Percentiles rank a stretch among this genome's conserved stretches.
These are phyloP conservation scores for Microtus ochrogaster DNA, from an alignment of 2,113 vertebrate species.

Conservation along the genomic window DNA sequence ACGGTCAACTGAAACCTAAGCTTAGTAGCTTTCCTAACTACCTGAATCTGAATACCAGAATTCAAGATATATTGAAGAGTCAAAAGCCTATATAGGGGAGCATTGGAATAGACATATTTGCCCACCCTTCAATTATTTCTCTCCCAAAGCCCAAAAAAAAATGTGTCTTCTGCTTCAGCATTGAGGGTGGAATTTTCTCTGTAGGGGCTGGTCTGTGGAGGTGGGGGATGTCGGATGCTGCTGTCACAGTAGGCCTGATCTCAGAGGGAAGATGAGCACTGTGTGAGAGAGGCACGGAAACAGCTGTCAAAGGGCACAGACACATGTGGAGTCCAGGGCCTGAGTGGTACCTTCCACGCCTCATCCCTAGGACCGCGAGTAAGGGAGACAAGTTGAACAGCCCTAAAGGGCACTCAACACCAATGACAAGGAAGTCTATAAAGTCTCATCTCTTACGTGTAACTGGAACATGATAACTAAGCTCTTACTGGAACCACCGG, in stretches of 20 bases:
- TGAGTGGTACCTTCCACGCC: neutral
- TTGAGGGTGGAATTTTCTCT: neutral
- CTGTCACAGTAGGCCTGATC: neutral
- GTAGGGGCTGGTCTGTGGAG: neutral
- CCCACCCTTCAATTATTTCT: neutral
- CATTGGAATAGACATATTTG: neutral
- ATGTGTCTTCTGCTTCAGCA: neutral
- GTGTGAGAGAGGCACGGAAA: neutral
- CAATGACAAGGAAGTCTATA: neutral
- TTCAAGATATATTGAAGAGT: neutral
- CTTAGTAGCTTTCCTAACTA: neutral
- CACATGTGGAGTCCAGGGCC: neutral
- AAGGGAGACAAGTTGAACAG: neutral
- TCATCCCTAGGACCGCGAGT: neutral
- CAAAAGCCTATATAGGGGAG: neutral
- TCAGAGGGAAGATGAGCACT: too few species aligned
- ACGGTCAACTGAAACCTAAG: neutral
- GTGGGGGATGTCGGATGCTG: neutral
- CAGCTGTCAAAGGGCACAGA: neutral
- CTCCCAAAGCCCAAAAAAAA: neutral
- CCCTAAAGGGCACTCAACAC: neutral
- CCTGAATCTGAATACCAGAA: neutral
- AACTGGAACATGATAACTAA: neutral
- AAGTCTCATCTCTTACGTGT: neutral
- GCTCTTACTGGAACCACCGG: neutral